Conservation (phyloP, 1,140 invertebrate species). For the Lasaia peninsularis region DNA sequence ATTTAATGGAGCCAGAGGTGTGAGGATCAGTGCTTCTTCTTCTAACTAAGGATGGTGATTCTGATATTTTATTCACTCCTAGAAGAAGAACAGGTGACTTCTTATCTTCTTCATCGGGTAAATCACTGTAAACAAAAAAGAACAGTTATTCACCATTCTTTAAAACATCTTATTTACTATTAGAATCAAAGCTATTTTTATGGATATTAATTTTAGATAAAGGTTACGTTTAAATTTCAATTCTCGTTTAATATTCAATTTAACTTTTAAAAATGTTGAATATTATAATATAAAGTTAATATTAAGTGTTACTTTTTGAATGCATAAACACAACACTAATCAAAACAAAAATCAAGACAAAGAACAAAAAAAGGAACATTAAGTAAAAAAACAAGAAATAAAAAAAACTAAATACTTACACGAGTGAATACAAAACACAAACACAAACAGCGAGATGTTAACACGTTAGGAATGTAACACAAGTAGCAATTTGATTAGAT, state of each 20-base stretch:
- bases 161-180: background rate
- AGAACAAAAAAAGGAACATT: conserved; percentile 16
- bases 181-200: background rate
- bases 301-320: no score
- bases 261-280: no score
- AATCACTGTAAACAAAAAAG: conserved; percentile 58
- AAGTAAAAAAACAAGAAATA: conserved; percentile 10
- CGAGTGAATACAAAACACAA: conserved; percentile 11
- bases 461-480: conserved; percentile 1
- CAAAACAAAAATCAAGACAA: conserved; percentile 13
- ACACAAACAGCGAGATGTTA: conserved; percentile 4
- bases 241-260: no score
- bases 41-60: conserved; percentile 59
- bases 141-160: conserved; percentile 2
- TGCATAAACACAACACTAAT: background rate
- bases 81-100: conserved; percentile 67
- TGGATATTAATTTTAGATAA: background rate
- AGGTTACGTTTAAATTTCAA: no score
- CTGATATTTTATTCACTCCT: conserved; percentile 68
- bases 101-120: conserved; percentile 69
- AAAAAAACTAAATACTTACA: conserved; percentile 24
- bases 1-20: conserved; percentile 56
- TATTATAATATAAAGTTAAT: no score
- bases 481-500: background rate
- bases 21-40: conserved; percentile 55